Percentiles rank a stretch among this genome's conserved stretches.
Evolutionary conservation across 2,888 invertebrate genomes (phyloP).

Genomic region (Drosophila neoperkinsi): DNA sequence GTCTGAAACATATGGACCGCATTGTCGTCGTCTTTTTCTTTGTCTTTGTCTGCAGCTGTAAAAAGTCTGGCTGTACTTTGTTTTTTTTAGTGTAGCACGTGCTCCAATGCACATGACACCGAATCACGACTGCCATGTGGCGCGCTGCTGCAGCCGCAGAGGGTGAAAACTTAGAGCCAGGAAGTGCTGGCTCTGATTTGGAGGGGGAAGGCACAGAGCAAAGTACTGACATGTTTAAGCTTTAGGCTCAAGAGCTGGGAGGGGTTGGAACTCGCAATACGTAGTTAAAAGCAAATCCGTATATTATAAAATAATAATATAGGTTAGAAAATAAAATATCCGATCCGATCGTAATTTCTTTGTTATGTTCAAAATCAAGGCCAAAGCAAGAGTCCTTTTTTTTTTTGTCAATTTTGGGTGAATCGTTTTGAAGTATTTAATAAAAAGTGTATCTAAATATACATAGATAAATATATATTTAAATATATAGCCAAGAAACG

Average conservation of each 20-base stretch:
- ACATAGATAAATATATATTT: too few relatives aligned
- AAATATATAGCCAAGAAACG: too few relatives aligned
- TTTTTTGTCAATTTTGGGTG: not conserved
- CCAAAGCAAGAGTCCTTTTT: not conserved
- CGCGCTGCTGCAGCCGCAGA: constrained; percentile 5
- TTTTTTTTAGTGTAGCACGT: constrained; percentile 68
- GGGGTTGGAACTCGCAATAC: not conserved
- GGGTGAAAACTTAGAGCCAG: constrained; percentile 29
- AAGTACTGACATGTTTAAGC: not conserved
- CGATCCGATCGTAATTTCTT: not conserved
- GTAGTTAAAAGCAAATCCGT: not conserved
- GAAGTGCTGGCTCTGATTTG: constrained; percentile 40
- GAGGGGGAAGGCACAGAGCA: not conserved
- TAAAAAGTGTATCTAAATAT: too few relatives aligned
- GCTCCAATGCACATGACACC: constrained; percentile 78
- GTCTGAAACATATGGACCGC: constrained; percentile 71
- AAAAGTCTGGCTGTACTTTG: constrained; percentile 65
- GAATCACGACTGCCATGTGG: constrained; percentile 58
- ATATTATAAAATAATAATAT: not conserved
- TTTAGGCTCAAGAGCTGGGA: not conserved
- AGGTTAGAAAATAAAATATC: rapidly evolving
- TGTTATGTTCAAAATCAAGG: not conserved
- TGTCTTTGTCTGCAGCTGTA: constrained; percentile 64
- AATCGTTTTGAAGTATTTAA: not conserved
- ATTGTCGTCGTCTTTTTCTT: constrained; percentile 6